A percentile compares a stretch with the other conserved stretches of the same genome.
phyloP scores from a whole-genome alignment of 2,888 invertebrate genomes.

The Oscheius sp. region DNA sequence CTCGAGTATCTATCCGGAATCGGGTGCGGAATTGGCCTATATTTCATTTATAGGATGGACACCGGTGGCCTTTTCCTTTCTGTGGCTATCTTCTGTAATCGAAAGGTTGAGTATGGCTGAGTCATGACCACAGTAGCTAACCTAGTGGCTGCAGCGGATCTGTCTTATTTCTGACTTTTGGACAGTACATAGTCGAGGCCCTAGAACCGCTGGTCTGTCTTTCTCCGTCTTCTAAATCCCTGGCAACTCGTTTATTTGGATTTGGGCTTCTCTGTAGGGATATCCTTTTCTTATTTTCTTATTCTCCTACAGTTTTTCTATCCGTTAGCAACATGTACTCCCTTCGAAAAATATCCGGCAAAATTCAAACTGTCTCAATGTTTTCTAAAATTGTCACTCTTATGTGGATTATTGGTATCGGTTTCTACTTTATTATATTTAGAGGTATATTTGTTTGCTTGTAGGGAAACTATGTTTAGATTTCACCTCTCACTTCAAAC shows the following conservation, averaged over 20 bases:
- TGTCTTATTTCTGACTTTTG: constrained; percentile 53
- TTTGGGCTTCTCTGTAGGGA: constrained; percentile 45
- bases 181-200: constrained; percentile 53
- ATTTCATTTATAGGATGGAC: constrained; percentile 57
- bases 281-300: no score
- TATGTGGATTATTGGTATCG: constrained; percentile 49
- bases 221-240: constrained; percentile 21
- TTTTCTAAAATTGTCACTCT: constrained; percentile 49
- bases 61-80: constrained; percentile 55
- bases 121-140: background rate
- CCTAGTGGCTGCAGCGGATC: constrained; percentile 49
- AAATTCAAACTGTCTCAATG: constrained; percentile 55
- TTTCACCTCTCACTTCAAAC: constrained; percentile 37
- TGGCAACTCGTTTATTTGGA: constrained; percentile 44
- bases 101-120: constrained; percentile 34
- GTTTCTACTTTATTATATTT: constrained; percentile 50
- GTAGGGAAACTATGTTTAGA: constrained; percentile 26
- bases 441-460: constrained; percentile 8
- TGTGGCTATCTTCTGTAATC: constrained; percentile 53
- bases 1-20: constrained; percentile 54
- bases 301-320: constrained; percentile 42
- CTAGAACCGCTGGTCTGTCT: constrained; percentile 49
- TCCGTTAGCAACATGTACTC: constrained; percentile 57
- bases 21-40: constrained; percentile 56
- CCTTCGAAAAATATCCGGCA: constrained; percentile 49